These are phyloP conservation scores for Plectropomus leopardus DNA, from an alignment of 2,113 vertebrate genomes.

Conservation along the genomic window DNA sequence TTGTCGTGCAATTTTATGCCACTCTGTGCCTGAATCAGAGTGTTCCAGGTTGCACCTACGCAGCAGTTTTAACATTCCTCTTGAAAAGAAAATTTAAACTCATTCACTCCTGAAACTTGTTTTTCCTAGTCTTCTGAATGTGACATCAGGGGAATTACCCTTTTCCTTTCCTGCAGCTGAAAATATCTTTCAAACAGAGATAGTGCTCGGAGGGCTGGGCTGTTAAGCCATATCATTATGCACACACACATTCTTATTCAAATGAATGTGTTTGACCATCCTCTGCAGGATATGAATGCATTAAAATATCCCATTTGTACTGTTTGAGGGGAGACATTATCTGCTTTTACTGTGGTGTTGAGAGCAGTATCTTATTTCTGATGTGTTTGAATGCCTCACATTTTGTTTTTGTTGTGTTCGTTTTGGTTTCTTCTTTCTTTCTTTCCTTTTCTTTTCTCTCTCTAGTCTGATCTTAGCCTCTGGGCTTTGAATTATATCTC, in stretches of 20 bases:
- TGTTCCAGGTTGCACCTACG: constrained; percentile 37
- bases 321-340: background rate
- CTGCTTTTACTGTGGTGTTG: constrained; percentile 17
- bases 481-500: background rate
- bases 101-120: constrained; percentile 9
- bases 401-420: background rate
- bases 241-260: constrained; percentile 60
- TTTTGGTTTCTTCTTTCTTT: background rate
- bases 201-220: constrained; percentile 14
- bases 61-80: constrained; percentile 39
- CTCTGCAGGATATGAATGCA: constrained; percentile 51
- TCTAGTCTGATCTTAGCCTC: background rate
- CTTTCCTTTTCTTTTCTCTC: background rate
- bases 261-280: constrained; percentile 62
- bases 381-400: constrained; percentile 2
- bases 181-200: constrained; percentile 53
- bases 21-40: constrained; percentile 39
- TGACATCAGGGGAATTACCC: constrained; percentile 62
- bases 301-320: constrained; percentile 46
- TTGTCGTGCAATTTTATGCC: constrained; percentile 61
- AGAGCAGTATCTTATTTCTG: constrained; percentile 9
- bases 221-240: constrained; percentile 50
- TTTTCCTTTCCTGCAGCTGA: constrained; percentile 44
- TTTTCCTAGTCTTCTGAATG: constrained; percentile 37
- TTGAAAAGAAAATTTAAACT: constrained; percentile 19